Conservation (phyloP, 1,140 invertebrate species). For the Stegodyphus mimosarum region DNA sequence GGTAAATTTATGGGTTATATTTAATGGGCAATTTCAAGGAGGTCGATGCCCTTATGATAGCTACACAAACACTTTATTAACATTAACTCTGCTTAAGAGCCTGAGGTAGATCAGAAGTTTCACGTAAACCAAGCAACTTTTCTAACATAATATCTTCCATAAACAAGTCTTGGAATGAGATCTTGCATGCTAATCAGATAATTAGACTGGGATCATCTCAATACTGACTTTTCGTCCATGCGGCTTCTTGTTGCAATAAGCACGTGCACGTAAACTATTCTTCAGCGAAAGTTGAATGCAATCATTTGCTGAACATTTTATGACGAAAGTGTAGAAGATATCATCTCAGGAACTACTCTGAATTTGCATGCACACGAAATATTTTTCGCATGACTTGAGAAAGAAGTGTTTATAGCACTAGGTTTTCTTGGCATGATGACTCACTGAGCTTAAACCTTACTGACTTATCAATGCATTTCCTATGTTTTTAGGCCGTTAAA, state of each 20-base stretch:
- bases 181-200: slow-evolving; percentile 31
- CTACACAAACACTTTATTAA: too few relatives aligned
- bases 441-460: slow-evolving; percentile 18
- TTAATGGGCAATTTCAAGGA: too few relatives aligned
- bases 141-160: background rate
- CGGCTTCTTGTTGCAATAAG: background rate
- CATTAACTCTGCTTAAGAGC: too few relatives aligned
- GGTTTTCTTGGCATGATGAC: background rate
- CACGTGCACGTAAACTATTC: background rate
- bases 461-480: slow-evolving; percentile 18
- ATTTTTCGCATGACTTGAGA: background rate
- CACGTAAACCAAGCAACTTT: too few relatives aligned
- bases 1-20: too few relatives aligned
- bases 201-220: slow-evolving; percentile 32
- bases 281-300: background rate
- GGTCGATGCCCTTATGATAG: too few relatives aligned
- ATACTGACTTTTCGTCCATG: background rate
- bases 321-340: background rate
- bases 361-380: background rate
- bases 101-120: too few relatives aligned
- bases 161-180: slow-evolving; percentile 28
- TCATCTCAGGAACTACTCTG: background rate
- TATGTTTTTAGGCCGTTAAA: slow-evolving; percentile 30
- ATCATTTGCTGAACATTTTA: background rate
- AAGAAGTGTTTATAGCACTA: too few relatives aligned